Base-by-base conservation (phyloP, 2,113 vertebrate species). In the Limnothrissa miodon region DNA sequence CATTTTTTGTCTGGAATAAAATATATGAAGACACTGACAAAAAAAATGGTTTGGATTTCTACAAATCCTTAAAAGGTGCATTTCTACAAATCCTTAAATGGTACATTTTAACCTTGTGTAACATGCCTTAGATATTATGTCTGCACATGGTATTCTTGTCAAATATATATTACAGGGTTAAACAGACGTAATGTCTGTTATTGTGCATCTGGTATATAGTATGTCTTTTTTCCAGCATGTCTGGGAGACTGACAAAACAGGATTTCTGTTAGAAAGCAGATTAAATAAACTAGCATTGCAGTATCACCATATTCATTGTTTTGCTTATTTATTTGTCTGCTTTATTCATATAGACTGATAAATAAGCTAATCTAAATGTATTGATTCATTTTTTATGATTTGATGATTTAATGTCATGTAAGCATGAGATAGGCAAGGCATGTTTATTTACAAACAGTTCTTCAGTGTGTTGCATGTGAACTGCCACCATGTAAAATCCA, bases 81-180 rank as follows among this genome's bases (percentile, higher is more conserved):
- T n/a, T 33, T 74, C 66, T 74, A 17, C 29, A 74, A 74, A 74
- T 29, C 29, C n/a, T n/a, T n/a, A n/a, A n/a, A n/a, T n/a, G n/a
- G n/a, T n/a, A n/a, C n/a, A n/a, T n/a, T 33, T 74, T 33, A 15
- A 66, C 59, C 39, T 9, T 85, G 59, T 87, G 86, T 86, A 83
- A 85, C 78, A 88, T 89, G 89, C 88, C 86, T 91, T 87, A 80
- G 85, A 59, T 87, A 83, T 87, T 79, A 85, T 90, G 84, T 29
- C 15, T 91, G 87, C 88, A 89, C 80, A 78, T 86, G 70, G 83
- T 78, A 79, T 87, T 80, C 51, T 33, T 25, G 45, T 79, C 46
- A 53, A 33, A 80, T 87, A 39, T 88, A 53, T 82, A 46, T 87
- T 80, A 80, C 79, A 85, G 45, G 39, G 87, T 87, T 89, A 80